Base-by-base conservation (phyloP, 2,888 invertebrate genomes). In the Abscondita cerata region DNA sequence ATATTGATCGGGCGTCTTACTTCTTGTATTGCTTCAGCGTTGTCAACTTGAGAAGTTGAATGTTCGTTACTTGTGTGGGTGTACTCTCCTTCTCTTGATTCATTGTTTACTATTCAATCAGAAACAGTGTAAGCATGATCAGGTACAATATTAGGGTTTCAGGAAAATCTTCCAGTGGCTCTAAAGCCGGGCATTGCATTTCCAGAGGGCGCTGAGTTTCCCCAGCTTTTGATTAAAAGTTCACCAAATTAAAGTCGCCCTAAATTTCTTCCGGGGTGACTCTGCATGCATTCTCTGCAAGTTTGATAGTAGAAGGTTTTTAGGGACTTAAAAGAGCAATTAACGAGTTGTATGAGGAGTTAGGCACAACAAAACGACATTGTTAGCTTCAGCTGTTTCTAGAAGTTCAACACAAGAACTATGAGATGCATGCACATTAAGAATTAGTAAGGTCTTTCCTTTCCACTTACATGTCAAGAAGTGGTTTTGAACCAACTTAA, bases 401-500 rank as follows among this genome's bases (percentile, higher is more conserved):
- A 60, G 18, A 34, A 60, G 31, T 36, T 53, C 60, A 55, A 55
- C 50, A 16, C 19, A 48, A 48, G 20, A 36, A 46, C 55, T 46
- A 19, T 59, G 55, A 20, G 55, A 52, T 31, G 51, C 34, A 57
- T 62, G 53, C 34, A 40, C 61, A 31, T 61, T 48, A 31, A 64
- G 55, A 38, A 64, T 51, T 61, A 61, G 15, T 20, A 57, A 52
- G 11, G 52, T 31, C 34, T 56, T 64, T 19, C 52, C 57, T 48
- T 56, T 41, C 16, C 34, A 41, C 50, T 57, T 64, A 41, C 50
- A 19, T 52, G 61, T 59, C 25, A 62, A 19, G 36, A 64, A 64
- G 31, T 71, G 66, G 18, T 70, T 65, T 65, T 65, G 52, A 65
- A 73, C 11, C n/a, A n/a, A n/a, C n/a, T n/a, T n/a, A n/a, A n/a